Conservation (phyloP, 2,797 vertebrate genomes). For the Anguilla pacifica region DNA sequence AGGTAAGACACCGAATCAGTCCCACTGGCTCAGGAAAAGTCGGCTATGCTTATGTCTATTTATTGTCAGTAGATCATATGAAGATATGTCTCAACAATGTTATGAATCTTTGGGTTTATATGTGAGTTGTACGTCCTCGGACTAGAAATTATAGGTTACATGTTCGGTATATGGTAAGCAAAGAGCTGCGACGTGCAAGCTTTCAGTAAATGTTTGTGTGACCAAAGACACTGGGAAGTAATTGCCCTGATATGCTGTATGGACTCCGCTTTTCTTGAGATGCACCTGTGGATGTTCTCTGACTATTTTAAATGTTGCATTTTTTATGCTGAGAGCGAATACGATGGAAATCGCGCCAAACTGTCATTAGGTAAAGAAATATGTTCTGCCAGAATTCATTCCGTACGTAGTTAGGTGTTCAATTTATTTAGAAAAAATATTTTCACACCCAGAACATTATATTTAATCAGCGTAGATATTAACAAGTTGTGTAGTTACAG, state of each 20-base stretch:
- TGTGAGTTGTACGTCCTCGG: background rate
- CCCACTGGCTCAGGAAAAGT: background rate
- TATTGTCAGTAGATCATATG: background rate
- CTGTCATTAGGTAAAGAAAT: background rate
- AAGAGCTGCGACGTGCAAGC: background rate
- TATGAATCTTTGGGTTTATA: background rate
- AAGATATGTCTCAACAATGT: background rate
- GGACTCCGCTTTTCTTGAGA: background rate
- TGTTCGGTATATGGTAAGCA: background rate
- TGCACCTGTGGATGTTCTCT: constrained; percentile 18
- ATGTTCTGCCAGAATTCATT: background rate
- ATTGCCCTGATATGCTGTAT: background rate
- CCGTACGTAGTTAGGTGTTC: background rate
- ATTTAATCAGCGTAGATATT: background rate
- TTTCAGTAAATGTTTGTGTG: background rate
- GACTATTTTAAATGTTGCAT: background rate
- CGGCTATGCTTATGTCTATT: background rate
- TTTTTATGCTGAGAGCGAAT: background rate
- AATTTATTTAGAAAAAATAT: background rate
- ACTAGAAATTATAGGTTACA: background rate
- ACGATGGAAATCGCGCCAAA: background rate
- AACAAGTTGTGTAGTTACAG: background rate
- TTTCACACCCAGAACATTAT: background rate
- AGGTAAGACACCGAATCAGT: background rate
- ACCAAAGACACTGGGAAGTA: background rate